Conservation (phyloP, 2,113 vertebrate species). For the Penelope pileata region DNA sequence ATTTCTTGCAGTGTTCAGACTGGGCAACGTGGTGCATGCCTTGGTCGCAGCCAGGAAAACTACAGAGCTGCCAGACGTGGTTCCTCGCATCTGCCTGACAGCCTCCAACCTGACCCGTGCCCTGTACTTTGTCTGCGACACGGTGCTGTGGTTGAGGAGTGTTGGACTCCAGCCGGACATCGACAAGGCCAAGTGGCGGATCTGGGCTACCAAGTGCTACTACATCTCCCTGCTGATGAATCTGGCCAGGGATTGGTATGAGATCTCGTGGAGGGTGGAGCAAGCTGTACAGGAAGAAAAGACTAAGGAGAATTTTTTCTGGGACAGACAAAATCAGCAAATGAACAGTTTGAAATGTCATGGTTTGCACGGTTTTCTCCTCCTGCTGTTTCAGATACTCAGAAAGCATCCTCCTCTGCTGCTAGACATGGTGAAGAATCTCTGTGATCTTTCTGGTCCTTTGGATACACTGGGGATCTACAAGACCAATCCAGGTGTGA, state of each 20-base stretch:
- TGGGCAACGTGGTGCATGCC: slow-evolving; percentile 88
- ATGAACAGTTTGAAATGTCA: slow-evolving; percentile 63
- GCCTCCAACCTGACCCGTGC: slow-evolving; percentile 84
- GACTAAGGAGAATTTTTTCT: background rate
- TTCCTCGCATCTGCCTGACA: slow-evolving; percentile 86
- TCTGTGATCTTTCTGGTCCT: slow-evolving; percentile 90
- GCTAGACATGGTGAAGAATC: slow-evolving; percentile 89
- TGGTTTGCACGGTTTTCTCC: slow-evolving; percentile 78
- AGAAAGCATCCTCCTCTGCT: slow-evolving; percentile 83
- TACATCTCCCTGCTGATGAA: slow-evolving; percentile 84
- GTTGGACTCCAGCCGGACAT: slow-evolving; percentile 78
- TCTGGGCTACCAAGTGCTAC: slow-evolving; percentile 84
- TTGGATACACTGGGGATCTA: slow-evolving; percentile 87
- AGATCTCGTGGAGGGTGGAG: slow-evolving; percentile 79
- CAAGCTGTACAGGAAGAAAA: slow-evolving; percentile 55
- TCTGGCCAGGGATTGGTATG: slow-evolving; percentile 85
- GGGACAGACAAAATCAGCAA: background rate
- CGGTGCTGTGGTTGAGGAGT: slow-evolving; percentile 83
- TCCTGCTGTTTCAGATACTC: slow-evolving; percentile 77
- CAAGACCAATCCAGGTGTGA: slow-evolving; percentile 82
- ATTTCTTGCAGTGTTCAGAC: slow-evolving; percentile 88
- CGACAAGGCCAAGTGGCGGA: slow-evolving; percentile 83
- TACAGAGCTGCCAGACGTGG: slow-evolving; percentile 75
- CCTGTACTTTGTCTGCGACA: slow-evolving; percentile 90
- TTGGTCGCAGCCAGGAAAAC: slow-evolving; percentile 83